Base-by-base conservation (phyloP, 2,888 invertebrate species). In the Argyra leucocephala region DNA sequence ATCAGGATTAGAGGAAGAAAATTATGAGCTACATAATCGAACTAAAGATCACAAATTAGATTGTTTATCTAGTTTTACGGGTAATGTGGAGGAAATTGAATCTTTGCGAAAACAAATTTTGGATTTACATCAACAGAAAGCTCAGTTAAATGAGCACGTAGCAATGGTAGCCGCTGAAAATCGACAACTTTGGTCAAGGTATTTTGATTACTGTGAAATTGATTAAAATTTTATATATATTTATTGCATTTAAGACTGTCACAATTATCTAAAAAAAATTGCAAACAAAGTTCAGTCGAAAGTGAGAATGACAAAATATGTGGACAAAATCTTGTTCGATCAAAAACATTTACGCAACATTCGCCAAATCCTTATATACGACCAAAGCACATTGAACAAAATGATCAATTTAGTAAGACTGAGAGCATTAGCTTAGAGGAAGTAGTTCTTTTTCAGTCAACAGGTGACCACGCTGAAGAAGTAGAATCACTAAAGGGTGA, bases 91-190 rank as follows among this genome's bases (percentile, higher is more conserved):
- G 63, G 86, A 86, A 72, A 79, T 82, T 64, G 75, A 81, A 66
- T 72, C 74, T 37, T 75, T 88, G n/a, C 81, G 85, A 67, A 83
- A 84, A 69, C 86, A 86, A 76, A 82, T 91, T 23, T 84, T 86
- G 22, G 87, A 89, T 68, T 79, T 91, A 65, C 84, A 82, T 18
- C 87, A 88, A 72, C 89, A 91, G 74, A 91, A 90, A 73, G 84
- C 86, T 0, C 90, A 90, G 73, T 79, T 92, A 0, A 84, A 86
- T 71, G 88, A 89, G 74, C 90, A 90, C 74, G 84, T 91, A 36
- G 85, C 84, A 71, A 90, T 92, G 89, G 90, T 92, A 12, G 88
- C 90, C 3, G 84, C 85, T 71, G 92, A 92, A 77, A 92, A 92
- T 76, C 86, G 88, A 72, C 88, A 88, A 69, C 78, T 92, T 59